Base-by-base conservation (phyloP, 2,888 invertebrate genomes). In the Ormyrus thymus region DNA sequence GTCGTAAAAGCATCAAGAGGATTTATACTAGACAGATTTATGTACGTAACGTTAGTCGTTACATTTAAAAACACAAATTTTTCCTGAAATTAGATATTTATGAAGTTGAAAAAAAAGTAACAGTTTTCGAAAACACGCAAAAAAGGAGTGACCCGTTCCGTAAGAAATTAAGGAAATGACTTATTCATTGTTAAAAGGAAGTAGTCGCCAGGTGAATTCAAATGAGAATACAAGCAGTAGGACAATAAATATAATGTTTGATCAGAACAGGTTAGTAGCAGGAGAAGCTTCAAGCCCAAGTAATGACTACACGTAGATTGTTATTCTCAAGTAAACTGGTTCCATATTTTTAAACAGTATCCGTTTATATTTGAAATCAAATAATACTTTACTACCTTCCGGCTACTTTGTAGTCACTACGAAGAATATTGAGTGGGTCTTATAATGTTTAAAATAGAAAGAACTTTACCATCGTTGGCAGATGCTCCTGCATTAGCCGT, bases 401-500 rank as follows among this genome's bases (percentile, higher is more conserved):
- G 1, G 29, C 29, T 29, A 29, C 29, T 29, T 29, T 29, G 29
- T 29, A 29, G 29, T 29, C 29, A 29, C 29, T 29, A 29, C 29
- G 29, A 29, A 29, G 29, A 29, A 29, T 29, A 0, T 29, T 29
- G 0, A 29, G 29, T 29, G 29, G 29, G 29, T 29, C 4, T 3
- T 29, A 29, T 11, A 51, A 10, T 51, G 11, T 51, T 51, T 11
- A 51, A 10, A 51, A 51, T 10, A 11, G 11, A 10, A 51, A 45
- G n/a, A 56, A 79, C 29, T 59, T 80, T 78, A 80, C 80, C 80
- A 75, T 74, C 56, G 11, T 61, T 62, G 9, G 45, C 15, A 50
- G 80, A 66, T 29, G 62, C 53, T 59, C 29, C 70, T 53, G 78
- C 53, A 62, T 76, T 80, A 61, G 70, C 74, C 5, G 51, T 55